Evolutionary conservation across 2,113 vertebrate species (phyloP), one percentile per base, ranked within the genome.

Genomic region (Balaenoptera acutorostrata): DNA sequence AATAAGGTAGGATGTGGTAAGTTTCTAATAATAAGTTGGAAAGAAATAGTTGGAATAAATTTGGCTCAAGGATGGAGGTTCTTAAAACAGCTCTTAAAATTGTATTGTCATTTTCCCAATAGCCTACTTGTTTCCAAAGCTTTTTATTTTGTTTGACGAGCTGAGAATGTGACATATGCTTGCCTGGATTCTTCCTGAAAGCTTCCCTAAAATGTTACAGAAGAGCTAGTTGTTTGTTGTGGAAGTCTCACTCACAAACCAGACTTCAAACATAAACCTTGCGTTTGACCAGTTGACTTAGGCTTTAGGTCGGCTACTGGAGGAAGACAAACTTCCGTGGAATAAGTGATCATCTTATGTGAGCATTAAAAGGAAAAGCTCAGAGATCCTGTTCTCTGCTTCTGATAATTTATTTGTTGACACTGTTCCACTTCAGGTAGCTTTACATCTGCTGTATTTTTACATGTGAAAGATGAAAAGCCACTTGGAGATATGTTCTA

Each of bases 41-140:
- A 68, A 84, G 57, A 92, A 90, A 84, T 74, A 27, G 33, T 78
- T 92, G 78, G 68, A 87, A 63, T 94, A 88, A 83, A 90, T 81
- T 59, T 94, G 82, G 27, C 81, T 87, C 21, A 93, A 88, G 81
- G 81, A 72, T 82, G 21, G 39, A 5, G 90, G 90, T 95, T 98
- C 77, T 88, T 82, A 49, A 88, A 83, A 64, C 12, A 88, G 17
- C 29, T 95, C 25, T 94, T 78, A 87, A 95, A 93, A 41, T 64
- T 75, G 13, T 41, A 59, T 72, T 36, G 33, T 49, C 6, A 64
- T 52, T 92, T 92, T 25, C 25, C n/a, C 29, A 20, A 4, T 64
- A 81, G 27, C 15, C 33, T 44, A 10, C 23, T 82, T 90, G 66
- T 36, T 95, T 81, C 71, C 29, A 52, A 68, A 36, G 6, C 36